Evolutionary conservation across 2,888 invertebrate genomes (phyloP), one percentile per base, ranked within the genome.

Genomic region (Mythimna ferrago): DNA sequence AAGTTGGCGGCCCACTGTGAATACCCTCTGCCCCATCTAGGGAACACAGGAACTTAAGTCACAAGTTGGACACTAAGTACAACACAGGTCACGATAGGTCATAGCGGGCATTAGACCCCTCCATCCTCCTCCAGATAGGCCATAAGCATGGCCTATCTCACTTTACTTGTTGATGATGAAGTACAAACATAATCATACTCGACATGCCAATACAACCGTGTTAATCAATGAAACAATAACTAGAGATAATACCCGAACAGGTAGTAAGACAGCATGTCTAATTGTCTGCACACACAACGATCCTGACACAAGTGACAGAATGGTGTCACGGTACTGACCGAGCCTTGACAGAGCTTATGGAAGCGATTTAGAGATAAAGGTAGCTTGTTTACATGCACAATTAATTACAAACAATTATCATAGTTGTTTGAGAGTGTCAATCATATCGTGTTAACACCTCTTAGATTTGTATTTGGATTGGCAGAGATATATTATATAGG

Each of bases 291-390:
- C 19, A 72, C n/a, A n/a, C n/a, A 77, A 73, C 63, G 54, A 54
- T 74, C 21, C 66, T 66, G 74, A 73, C 66, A 54, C 26, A 3
- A 48, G 19, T 63, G 75, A 80, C 75, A 57, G 60, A 78, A 68
- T 80, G 51, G 77, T 74, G 77, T 74, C 77, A 75, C 14, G 76
- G 51, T 64, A 60, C 19, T 41, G 35, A 64, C 51, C 48, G 0
- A 44, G 7, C 77, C 77, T 78, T 80, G 80, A 6, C 51, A 44
- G 56, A 56, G 35, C n/a, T 0, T 73, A 66, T n/a, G 66, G 58
- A 26, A 74, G 66, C 61, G 21, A 74, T 66, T 4, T 60, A 54
- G 3, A 72, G 64, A 78, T 60, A 57, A 35, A 48, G 48, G 6
- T 9, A 16, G 70, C 11, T 51, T 16, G 38, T 26, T 41, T 56